Evolutionary conservation across 1,140 invertebrate genomes (phyloP), one percentile per base, ranked within the genome.

Genomic region (Bursaphelenchus mucronatus): DNA sequence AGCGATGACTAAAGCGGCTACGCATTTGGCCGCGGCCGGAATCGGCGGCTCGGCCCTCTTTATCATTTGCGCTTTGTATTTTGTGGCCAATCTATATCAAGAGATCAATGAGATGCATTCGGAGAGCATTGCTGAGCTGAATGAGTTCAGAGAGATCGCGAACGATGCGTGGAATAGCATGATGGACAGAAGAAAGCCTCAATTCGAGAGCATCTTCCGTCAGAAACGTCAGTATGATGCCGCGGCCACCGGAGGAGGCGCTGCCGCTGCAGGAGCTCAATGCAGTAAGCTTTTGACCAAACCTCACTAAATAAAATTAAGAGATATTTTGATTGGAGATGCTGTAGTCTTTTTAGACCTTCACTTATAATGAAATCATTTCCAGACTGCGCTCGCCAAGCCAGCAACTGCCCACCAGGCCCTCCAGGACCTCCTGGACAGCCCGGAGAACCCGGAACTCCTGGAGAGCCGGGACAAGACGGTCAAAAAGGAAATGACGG

Each of bases 161-260:
- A 75, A 74, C 30, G 71, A 74, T 55, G 71, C 71, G 8, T 74
- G 71, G 71, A 45, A 59, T 11, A 70, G 51, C 6, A 77, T 74
- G 75, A 76, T 74, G 62, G 73, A 61, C 9, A 13, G 21, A 64
- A 21, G 65, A 43, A 49, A 41, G 8, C 65, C 47, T 6, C 6
- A 61, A 39, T 71, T 46, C 55, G 58, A 49, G 17, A 53, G 44
- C n/a, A 47, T 69, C 49, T 68, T 74, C 49, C 70, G 70, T 55
- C 43, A 54, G 39, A 73, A 73, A 15, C 53, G 74, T 54, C 66
- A 66, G 59, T 66, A 69, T 45, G 56, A 52, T 30, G 17, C 40
- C 41, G 70, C 67, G 15, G 51, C 21, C 41, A 44, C 43, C 3
- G 44, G 70, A 21, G 11, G 19, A 13, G 15, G n/a, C 15, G 13